Evolutionary conservation across 2,113 vertebrate genomes (phyloP), one percentile per base, ranked within the genome.

Genomic region (Coturnix japonica): DNA sequence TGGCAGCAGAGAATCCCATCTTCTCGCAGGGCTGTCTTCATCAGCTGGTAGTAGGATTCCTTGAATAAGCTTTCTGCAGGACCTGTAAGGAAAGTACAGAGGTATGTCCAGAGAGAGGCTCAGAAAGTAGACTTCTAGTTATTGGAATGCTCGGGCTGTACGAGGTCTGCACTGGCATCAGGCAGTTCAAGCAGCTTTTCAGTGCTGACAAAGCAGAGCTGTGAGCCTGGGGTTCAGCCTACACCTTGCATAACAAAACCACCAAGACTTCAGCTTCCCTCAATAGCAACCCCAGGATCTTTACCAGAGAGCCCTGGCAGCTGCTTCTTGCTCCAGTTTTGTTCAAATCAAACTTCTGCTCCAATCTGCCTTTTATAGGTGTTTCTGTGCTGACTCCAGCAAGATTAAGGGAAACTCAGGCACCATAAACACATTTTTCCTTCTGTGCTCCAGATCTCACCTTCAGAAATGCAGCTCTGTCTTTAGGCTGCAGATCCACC

Each of bases 51-150:
- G 92, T 99, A 99, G 15, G 99, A 99, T 93, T 99, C 99, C 96
- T 99, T 99, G 95, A 99, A 99, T 96, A 99, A 97, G 94, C 98
- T 99, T 97, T 99, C 99, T 8, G 99, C 99, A 10, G 99, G 99
- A 89, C 98, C 98, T 99, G 96, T 6, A 13, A 75, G 66, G 67
- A 63, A 6, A 57, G 22, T 18, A 49, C 13, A 93, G 44, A 44
- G 17, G 5, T 5, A 17, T 17, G 3, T 79, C 21, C 20, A 46
- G 18, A 61, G 51, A 30, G 23, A 66, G 46, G 43, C 35, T 41
- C 23, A 31, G 44, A 39, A 0, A 1, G 39, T 3, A 22, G 35
- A 13, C 25, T 67, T n/a, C 28, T 39, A 37, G 31, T 16, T 39
- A 22, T 12, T 20, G 1, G 3, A 60, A 30, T 26, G 13, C 51